Conservation (phyloP, 2,888 invertebrate species). For the Drosophila meridiana region DNA sequence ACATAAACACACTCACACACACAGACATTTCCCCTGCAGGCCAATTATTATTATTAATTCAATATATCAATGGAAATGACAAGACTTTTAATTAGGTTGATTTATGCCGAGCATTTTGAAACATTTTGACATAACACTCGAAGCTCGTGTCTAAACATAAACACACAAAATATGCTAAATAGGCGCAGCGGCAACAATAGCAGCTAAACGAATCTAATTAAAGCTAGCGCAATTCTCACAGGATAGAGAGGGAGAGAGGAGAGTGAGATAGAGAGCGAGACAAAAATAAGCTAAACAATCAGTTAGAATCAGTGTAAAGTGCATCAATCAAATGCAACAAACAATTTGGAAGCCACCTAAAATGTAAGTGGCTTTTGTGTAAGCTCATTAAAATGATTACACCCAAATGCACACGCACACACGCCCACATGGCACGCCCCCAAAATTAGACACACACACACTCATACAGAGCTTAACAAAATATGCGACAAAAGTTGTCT, state of each 20-base stretch:
- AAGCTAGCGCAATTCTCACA: constrained; percentile 48
- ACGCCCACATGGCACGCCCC: constrained; percentile 36
- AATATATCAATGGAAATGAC: constrained; percentile 22
- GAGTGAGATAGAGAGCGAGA: not conserved
- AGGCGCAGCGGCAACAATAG: constrained; percentile 2
- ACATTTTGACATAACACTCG: constrained; percentile 29
- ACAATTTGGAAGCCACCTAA: constrained; percentile 42
- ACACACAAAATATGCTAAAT: constrained; percentile 37
- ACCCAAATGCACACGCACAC: constrained; percentile 44
- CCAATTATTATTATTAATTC: constrained; percentile 14
- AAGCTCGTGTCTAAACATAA: constrained; percentile 35
- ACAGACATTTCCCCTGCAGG: not conserved
- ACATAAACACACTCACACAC: constrained; percentile 2
- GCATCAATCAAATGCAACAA: constrained; percentile 61
- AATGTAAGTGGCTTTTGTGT: constrained; percentile 71
- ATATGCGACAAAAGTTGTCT: constrained; percentile 61
- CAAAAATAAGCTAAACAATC: constrained; percentile 30
- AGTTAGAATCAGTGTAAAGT: constrained; percentile 39
- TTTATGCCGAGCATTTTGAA: constrained; percentile 43
- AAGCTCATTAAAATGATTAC: constrained; percentile 77
- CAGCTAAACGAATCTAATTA: constrained; percentile 48
- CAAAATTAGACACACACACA: constrained; percentile 25
- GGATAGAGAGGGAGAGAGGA: not conserved
- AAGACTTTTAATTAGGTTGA: constrained; percentile 59
- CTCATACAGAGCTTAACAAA: constrained; percentile 29